phyloP scores from a whole-genome alignment of 1,140 invertebrate species.

The Pseudomyrmex dendroicus region DNA sequence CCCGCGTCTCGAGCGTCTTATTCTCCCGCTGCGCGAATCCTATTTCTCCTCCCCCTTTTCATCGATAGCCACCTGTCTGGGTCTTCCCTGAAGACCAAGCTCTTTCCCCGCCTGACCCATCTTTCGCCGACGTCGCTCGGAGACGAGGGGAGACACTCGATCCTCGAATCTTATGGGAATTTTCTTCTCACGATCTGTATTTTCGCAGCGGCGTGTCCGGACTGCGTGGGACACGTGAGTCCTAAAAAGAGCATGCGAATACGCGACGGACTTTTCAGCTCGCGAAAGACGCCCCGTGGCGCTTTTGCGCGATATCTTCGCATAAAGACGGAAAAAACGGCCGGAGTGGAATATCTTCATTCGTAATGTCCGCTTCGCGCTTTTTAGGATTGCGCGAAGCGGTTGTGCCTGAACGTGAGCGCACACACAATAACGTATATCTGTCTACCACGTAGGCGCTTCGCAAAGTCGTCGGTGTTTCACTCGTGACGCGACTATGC shows the following conservation, averaged over 20 bases:
- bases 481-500: slow-evolving; percentile 82
- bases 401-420: slow-evolving; percentile 64
- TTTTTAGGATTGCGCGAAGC: slow-evolving; percentile 34
- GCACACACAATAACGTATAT: slow-evolving; percentile 56
- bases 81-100: too few species aligned
- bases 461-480: slow-evolving; percentile 64
- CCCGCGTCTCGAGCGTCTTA: background rate
- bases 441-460: slow-evolving; percentile 62
- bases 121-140: background rate
- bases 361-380: slow-evolving; percentile 31
- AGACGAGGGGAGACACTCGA: background rate
- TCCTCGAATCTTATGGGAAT: background rate
- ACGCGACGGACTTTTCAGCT: background rate
- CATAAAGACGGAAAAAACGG: slow-evolving; percentile 51
- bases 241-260: slow-evolving; percentile 14
- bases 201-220: background rate
- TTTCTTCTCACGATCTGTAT: background rate
- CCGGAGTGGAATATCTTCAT: slow-evolving; percentile 45
- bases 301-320: slow-evolving; percentile 56
- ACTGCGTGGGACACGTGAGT: too few species aligned
- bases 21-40: slow-evolving; percentile 10
- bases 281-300: slow-evolving; percentile 30
- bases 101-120: background rate
- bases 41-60: background rate
- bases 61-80: slow-evolving; percentile 43